phyloP scores from a whole-genome alignment of 92 coral and sea anemone genomes.

The Phenganax marumi region DNA sequence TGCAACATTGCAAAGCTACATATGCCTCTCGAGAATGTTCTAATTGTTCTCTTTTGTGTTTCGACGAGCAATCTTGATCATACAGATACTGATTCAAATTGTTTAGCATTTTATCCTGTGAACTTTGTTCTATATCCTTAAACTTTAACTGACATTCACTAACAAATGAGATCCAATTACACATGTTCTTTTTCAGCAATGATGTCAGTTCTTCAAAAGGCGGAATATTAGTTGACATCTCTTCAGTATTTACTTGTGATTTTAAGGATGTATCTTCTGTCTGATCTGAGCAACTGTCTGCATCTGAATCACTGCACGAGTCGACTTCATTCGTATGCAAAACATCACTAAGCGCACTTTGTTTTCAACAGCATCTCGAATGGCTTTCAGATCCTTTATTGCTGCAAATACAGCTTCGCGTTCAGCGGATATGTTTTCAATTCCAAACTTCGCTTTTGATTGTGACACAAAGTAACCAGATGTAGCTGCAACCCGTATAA shows the following conservation, averaged over 20 bases:
- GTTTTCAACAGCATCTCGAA: slow-evolving; percentile 48
- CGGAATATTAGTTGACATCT: neutral
- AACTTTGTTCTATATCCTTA: neutral
- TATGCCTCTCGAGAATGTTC: slow-evolving; percentile 1
- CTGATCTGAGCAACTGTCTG: slow-evolving; percentile 9
- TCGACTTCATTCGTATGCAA: neutral
- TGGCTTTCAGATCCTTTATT: neutral
- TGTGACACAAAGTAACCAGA: slow-evolving; percentile 17
- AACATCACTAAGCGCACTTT: slow-evolving; percentile 33
- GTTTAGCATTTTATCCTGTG: neutral
- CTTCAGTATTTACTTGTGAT: neutral
- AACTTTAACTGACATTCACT: slow-evolving; percentile 15
- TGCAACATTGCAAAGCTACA: neutral
- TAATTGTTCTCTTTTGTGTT: neutral
- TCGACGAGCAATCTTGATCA: neutral
- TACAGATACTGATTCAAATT: neutral
- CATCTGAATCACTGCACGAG: slow-evolving; percentile 4
- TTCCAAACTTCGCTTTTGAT: slow-evolving; percentile 30
- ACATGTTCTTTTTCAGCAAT: neutral
- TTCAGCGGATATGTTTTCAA: slow-evolving; percentile 18
- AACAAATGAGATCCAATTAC: slow-evolving; percentile 6
- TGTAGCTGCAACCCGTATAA: slow-evolving; percentile 17
- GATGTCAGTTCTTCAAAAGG: neutral
- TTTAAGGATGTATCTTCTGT: neutral
- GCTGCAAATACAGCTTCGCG: slow-evolving; percentile 25